A percentile compares a stretch with the other conserved stretches of the same genome.
These are phyloP conservation scores for Drosophila villosipedis DNA, from an alignment of 2,888 invertebrate species.

Conservation along the genomic window DNA sequence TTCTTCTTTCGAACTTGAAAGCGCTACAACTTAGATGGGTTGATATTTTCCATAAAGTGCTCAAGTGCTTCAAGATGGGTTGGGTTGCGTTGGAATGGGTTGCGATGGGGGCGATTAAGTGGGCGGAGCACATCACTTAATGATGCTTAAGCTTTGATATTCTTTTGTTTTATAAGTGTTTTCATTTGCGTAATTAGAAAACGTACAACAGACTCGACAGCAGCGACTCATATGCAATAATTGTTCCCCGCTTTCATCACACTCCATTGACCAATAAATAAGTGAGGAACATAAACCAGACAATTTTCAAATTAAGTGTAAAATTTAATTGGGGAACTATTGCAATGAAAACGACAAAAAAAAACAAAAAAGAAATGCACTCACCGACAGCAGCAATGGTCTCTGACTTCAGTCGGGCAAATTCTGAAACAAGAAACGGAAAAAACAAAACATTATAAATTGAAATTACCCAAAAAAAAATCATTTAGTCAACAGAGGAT, in stretches of 20 bases:
- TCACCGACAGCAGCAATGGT: not conserved
- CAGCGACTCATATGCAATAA: not conserved
- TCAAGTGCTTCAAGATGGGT: not conserved
- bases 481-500: not conserved
- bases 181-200: not conserved
- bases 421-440: not conserved
- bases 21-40: constrained; percentile 26
- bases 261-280: not conserved
- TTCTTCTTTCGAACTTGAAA: constrained; percentile 35
- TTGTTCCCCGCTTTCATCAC: not conserved
- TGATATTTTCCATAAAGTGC: constrained; percentile 31
- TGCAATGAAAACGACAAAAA: not conserved
- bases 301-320: not conserved
- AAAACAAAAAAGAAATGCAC: not conserved
- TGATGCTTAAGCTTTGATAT: constrained; percentile 16
- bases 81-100: too few relatives aligned
- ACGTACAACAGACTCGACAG: not conserved
- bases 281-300: not conserved
- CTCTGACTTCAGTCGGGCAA: not conserved
- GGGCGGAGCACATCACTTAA: constrained; percentile 30
- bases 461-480: not conserved
- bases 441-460: not conserved
- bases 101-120: not conserved
- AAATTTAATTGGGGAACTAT: not conserved
- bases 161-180: constrained; percentile 11